These are phyloP conservation scores for Neoascia interrupta DNA, from an alignment of 2,888 invertebrate genomes.

Conservation along the genomic window DNA sequence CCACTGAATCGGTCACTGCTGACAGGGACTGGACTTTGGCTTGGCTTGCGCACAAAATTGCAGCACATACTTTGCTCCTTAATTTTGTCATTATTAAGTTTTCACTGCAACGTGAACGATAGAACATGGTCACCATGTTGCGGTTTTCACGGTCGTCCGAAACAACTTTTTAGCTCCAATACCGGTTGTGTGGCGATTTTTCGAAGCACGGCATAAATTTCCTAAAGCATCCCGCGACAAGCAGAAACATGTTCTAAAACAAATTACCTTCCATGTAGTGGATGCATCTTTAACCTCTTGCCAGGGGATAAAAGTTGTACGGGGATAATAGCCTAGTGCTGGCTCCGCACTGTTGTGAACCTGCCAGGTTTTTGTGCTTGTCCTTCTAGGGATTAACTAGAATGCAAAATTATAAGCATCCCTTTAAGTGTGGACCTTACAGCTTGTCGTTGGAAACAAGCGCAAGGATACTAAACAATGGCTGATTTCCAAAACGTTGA, in stretches of 20 bases:
- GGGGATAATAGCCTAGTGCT: too few relatives aligned
- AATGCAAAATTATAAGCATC: too few relatives aligned
- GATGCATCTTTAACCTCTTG: slow-evolving; percentile 22
- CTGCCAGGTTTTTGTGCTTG: too few relatives aligned
- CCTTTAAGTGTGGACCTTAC: too few relatives aligned
- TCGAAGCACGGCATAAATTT: slow-evolving; percentile 31
- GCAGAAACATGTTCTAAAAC: slow-evolving; percentile 46
- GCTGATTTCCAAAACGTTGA: too few relatives aligned
- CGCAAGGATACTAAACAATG: too few relatives aligned
- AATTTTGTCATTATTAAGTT: slow-evolving; percentile 57
- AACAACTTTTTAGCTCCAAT: slow-evolving; percentile 24
- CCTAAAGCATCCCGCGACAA: slow-evolving; percentile 31
- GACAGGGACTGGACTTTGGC: slow-evolving; percentile 38
- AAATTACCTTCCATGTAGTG: slow-evolving; percentile 48
- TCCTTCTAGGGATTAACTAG: too few relatives aligned
- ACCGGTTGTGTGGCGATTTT: slow-evolving; percentile 12
- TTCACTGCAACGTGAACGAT: slow-evolving; percentile 37
- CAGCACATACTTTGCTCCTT: slow-evolving; percentile 26
- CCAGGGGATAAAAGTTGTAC: not conserved
- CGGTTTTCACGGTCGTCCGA: slow-evolving; percentile 18
- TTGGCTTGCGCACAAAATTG: slow-evolving; percentile 16
- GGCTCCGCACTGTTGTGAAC: too few relatives aligned
- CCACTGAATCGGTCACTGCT: slow-evolving; percentile 26
- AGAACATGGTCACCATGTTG: slow-evolving; percentile 48
- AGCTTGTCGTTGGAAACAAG: too few relatives aligned